Percentiles rank a stretch among this genome's conserved stretches.
These are phyloP conservation scores for Scolopax mira DNA, from an alignment of 2,113 vertebrate genomes.

Conservation along the genomic window DNA sequence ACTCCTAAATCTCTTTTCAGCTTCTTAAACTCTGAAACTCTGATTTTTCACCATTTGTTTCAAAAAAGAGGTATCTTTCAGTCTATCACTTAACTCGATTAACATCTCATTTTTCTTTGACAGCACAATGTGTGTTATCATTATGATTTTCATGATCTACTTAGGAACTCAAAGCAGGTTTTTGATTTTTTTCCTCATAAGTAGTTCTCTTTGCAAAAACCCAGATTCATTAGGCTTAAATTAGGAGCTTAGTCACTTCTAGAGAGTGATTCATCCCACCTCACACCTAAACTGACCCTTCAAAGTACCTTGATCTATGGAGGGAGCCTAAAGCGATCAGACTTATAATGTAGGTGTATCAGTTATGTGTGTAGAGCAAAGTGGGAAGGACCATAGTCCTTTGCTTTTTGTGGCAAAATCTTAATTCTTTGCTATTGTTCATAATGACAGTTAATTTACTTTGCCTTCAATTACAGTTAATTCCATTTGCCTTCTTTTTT, in stretches of 20 bases:
- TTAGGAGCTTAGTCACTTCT: background rate
- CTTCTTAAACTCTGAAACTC: background rate
- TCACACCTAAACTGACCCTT: constrained; percentile 19
- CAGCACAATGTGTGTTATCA: constrained; percentile 26
- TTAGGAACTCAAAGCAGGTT: background rate
- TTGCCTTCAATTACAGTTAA: constrained; percentile 6
- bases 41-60: background rate
- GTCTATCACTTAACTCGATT: constrained; percentile 28
- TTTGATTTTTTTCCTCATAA: background rate
- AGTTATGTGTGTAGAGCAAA: background rate
- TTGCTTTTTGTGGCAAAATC: background rate
- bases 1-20: background rate
- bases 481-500: constrained; percentile 12
- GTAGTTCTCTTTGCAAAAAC: background rate
- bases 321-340: background rate
- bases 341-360: background rate
- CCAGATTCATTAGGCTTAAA: background rate
- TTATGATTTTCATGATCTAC: constrained; percentile 21
- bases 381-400: background rate
- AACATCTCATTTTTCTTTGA: constrained; percentile 27
- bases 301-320: background rate
- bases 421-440: background rate
- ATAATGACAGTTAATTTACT: constrained; percentile 22
- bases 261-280: background rate
- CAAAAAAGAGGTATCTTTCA: background rate